Conservation (phyloP, 2,113 vertebrate species). For the Mohoua ochrocephala region DNA sequence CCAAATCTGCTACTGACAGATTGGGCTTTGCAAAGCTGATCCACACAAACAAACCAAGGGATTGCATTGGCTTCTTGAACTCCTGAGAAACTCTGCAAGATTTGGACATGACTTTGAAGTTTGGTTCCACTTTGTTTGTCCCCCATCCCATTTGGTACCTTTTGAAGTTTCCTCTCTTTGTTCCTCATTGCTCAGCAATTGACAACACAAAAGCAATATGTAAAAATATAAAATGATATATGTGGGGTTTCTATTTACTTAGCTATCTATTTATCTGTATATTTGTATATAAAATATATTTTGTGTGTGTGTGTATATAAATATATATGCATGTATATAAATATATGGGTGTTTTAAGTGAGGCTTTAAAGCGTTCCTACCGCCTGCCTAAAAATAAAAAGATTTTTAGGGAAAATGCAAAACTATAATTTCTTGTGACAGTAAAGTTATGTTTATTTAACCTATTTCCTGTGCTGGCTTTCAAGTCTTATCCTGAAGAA, state of each 20-base stretch:
- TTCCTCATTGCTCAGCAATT: not conserved
- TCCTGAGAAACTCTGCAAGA: not conserved
- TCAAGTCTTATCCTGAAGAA: constrained; percentile 22
- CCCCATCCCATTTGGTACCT: not conserved
- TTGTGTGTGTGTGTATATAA: not conserved
- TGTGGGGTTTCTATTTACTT: not conserved
- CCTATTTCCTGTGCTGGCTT: constrained; percentile 1
- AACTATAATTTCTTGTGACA: not conserved
- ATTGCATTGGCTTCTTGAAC: not conserved
- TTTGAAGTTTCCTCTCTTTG: not conserved
- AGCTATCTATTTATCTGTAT: not conserved
- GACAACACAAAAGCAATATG: not conserved
- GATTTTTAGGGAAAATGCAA: not conserved
- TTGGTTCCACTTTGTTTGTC: not conserved
- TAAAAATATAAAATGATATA: not conserved
- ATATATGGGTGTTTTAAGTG: not conserved
- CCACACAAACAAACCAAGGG: not conserved
- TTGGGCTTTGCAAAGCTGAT: not conserved
- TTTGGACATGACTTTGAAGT: not conserved
- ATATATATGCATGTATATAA: not conserved
- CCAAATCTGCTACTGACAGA: not conserved
- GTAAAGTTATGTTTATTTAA: constrained; percentile 42
- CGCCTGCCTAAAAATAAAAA: not conserved
- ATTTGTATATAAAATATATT: not conserved
- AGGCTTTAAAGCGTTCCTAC: not conserved